phyloP scores from a whole-genome alignment of 2,113 vertebrate species.

The Ptychochromis oligacanthus region DNA sequence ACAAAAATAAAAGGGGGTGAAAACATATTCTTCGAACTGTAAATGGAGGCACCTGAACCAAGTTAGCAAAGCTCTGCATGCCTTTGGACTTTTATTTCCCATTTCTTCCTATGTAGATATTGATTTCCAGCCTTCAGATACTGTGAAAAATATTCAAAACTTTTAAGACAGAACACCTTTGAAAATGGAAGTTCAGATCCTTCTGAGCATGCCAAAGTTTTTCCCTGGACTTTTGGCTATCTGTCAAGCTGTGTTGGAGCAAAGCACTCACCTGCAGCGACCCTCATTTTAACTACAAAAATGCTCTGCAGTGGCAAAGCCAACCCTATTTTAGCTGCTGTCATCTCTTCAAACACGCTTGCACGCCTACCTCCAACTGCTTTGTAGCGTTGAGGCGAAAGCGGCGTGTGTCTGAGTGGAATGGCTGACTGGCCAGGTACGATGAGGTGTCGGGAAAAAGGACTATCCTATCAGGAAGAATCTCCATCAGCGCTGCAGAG shows the following conservation, averaged over 20 bases:
- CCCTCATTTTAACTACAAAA: conserved; percentile 58
- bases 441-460: conserved; percentile 10
- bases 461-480: conserved; percentile 33
- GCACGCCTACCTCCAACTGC: not conserved
- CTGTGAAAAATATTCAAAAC: not conserved
- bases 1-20: not conserved
- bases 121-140: conserved; percentile 1
- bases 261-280: conserved; percentile 3
- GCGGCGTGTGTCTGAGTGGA: conserved; percentile 11
- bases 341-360: conserved; percentile 45
- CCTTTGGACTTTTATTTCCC: not conserved
- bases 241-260: conserved; percentile 10
- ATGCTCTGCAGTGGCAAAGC: conserved; percentile 22
- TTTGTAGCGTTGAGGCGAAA: conserved; percentile 31
- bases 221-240: conserved; percentile 30
- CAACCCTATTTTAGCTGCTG: conserved; percentile 38
- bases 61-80: not conserved
- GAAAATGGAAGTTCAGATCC: conserved; percentile 11
- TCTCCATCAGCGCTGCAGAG: conserved; percentile 41
- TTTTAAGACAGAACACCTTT: conserved; percentile 37
- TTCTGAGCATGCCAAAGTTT: conserved; percentile 10
- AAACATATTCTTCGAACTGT: not conserved
- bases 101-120: conserved; percentile 12
- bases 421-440: conserved; percentile 39
- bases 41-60: not conserved